phyloP scores from a whole-genome alignment of 1,140 invertebrate genomes.

The Nomia melanderi region DNA sequence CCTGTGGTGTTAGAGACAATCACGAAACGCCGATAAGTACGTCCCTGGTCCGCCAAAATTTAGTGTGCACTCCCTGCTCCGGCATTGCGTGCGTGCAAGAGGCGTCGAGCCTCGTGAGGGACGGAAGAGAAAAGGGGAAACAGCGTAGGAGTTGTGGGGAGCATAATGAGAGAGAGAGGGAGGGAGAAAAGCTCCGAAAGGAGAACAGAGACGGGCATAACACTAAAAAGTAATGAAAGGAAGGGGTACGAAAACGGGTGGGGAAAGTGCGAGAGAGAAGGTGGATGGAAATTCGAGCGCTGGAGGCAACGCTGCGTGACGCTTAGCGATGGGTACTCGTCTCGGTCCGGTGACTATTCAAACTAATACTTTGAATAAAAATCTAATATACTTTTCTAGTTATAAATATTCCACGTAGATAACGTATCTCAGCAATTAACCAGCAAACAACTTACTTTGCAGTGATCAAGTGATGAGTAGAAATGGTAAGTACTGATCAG shows the following conservation, averaged over 20 bases:
- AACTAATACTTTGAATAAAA: background rate
- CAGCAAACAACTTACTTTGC: too few relatives aligned
- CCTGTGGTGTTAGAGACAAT: background rate
- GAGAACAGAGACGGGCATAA: conserved; percentile 3
- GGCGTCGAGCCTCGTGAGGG: conserved; percentile 15
- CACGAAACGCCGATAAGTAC: background rate
- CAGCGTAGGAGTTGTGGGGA: conserved; percentile 39
- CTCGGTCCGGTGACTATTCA: background rate
- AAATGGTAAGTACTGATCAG: background rate
- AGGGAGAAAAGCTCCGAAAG: background rate
- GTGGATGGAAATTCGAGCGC: conserved; percentile 48
- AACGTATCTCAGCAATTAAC: background rate
- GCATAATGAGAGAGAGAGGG: conserved; percentile 6
- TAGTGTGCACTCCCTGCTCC: conserved; percentile 36
- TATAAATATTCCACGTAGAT: background rate
- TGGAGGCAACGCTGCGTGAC: conserved; percentile 58
- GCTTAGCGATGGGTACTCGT: conserved; percentile 35
- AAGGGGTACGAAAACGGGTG: conserved; percentile 38
- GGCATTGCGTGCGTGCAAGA: conserved; percentile 51
- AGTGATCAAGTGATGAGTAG: background rate
- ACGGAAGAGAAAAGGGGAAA: conserved; percentile 1
- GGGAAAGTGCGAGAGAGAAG: conserved; percentile 49
- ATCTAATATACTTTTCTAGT: background rate
- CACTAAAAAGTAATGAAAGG: conserved; percentile 36
- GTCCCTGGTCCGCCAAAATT: conserved; percentile 40